Conservation (phyloP, 2,797 vertebrate species). For the Antennarius maculatus region DNA sequence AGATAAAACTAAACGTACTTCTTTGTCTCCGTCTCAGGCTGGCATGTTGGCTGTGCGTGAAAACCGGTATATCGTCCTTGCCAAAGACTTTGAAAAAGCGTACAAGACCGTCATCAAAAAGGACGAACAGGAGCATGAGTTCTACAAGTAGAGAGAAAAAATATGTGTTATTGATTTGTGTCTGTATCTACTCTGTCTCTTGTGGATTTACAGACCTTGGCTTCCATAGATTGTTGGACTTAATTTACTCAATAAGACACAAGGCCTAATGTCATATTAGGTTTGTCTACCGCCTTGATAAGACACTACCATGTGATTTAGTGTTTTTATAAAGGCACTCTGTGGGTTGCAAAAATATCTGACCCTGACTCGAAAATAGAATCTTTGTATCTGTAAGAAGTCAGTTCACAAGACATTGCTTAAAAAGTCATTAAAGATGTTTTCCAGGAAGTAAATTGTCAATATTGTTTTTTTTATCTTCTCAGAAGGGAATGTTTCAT, state of each 20-base stretch:
- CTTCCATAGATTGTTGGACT: conserved; percentile 54
- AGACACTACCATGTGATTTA: conserved; percentile 21
- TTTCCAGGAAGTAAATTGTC: conserved; percentile 67
- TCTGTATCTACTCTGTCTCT: conserved; percentile 50
- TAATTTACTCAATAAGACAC: conserved; percentile 41
- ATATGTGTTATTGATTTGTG: conserved; percentile 45
- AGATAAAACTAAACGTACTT: neutral
- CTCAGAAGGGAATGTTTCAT: too few species aligned
- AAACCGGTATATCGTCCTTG: conserved; percentile 94
- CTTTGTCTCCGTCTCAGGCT: conserved; percentile 74
- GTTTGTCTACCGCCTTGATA: conserved; percentile 37
- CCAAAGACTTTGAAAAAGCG: conserved; percentile 95
- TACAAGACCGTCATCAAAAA: conserved; percentile 96
- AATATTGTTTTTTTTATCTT: too few species aligned
- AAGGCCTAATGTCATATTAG: conserved; percentile 44
- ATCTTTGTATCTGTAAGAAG: conserved; percentile 66
- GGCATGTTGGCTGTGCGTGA: conserved; percentile 94
- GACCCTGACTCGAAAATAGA: conserved; percentile 37
- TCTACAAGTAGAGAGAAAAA: conserved; percentile 87
- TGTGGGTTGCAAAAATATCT: conserved; percentile 35
- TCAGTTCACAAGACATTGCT: conserved; percentile 44
- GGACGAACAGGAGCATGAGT: conserved; percentile 96
- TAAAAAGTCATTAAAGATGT: conserved; percentile 71
- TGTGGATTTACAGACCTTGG: conserved; percentile 47
- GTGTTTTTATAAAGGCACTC: conserved; percentile 51